Percentiles rank a stretch among this genome's conserved stretches.
These are phyloP conservation scores for Protaetia brevitarsis DNA, from an alignment of 1,140 invertebrate genomes.

Conservation along the genomic window DNA sequence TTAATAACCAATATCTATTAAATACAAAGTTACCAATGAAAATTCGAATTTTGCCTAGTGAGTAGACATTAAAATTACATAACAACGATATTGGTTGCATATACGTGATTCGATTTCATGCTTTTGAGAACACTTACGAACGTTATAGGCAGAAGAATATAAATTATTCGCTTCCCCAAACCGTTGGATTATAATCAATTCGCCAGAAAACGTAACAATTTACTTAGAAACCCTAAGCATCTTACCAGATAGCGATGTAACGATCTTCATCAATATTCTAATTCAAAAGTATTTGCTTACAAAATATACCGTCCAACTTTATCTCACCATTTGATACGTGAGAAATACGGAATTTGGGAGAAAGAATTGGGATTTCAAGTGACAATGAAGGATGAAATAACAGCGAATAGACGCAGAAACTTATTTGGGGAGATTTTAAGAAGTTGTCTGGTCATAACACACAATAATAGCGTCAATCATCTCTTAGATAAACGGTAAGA, in stretches of 20 bases:
- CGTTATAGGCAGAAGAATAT: conserved; percentile 1
- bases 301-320: conserved; percentile 40
- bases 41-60: no score
- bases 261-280: conserved; percentile 20
- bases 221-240: conserved; percentile 20
- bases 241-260: conserved; percentile 44
- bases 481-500: conserved; percentile 58
- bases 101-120: no score
- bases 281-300: conserved; percentile 1
- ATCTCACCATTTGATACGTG: conserved; percentile 28
- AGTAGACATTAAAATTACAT: no score
- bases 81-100: no score
- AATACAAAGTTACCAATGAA: no score
- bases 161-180: neutral
- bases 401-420: conserved; percentile 46
- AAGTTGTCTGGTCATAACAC: conserved; percentile 55
- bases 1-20: no score
- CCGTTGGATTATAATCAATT: neutral
- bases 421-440: conserved; percentile 47
- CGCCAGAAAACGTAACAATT: neutral
- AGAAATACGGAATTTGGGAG: conserved; percentile 36
- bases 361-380: conserved; percentile 23
- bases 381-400: neutral
- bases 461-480: conserved; percentile 59
- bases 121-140: no score